phyloP scores from a whole-genome alignment of 2,888 invertebrate species.

The Operophtera brumata region DNA sequence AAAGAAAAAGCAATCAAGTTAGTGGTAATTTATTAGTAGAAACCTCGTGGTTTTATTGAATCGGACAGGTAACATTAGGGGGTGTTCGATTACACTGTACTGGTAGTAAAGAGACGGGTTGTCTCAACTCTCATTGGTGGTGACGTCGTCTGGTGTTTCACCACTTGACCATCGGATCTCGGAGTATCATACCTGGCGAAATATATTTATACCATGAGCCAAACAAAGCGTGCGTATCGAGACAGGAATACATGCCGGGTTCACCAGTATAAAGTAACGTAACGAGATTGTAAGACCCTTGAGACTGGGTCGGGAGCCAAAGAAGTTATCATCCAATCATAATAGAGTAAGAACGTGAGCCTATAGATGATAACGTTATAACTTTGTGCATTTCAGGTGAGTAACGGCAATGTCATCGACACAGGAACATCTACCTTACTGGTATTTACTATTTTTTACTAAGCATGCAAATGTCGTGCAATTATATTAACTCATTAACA shows the following conservation, averaged over 20 bases:
- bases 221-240: slow-evolving; percentile 1
- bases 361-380: slow-evolving; percentile 18
- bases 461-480: slow-evolving; percentile 47
- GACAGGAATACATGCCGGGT: background rate
- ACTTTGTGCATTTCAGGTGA: slow-evolving; percentile 66
- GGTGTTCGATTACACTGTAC: too few relatives aligned
- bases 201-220: too few relatives aligned
- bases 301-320: background rate
- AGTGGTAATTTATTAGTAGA: too few relatives aligned
- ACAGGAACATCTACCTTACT: slow-evolving; percentile 77
- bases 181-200: too few relatives aligned
- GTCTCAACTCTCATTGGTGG: too few relatives aligned
- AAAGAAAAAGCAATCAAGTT: too few relatives aligned
- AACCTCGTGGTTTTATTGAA: too few relatives aligned
- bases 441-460: slow-evolving; percentile 69
- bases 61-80: too few relatives aligned
- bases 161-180: too few relatives aligned
- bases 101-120: too few relatives aligned
- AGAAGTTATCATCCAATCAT: slow-evolving; percentile 6
- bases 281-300: slow-evolving; percentile 2
- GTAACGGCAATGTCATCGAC: slow-evolving; percentile 81
- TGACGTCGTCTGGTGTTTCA: too few relatives aligned
- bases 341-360: background rate
- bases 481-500: slow-evolving; percentile 20
- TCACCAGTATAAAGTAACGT: background rate